phyloP scores from a whole-genome alignment of 2,113 vertebrate genomes.

The Gnathonemus echidnorhynchus region DNA sequence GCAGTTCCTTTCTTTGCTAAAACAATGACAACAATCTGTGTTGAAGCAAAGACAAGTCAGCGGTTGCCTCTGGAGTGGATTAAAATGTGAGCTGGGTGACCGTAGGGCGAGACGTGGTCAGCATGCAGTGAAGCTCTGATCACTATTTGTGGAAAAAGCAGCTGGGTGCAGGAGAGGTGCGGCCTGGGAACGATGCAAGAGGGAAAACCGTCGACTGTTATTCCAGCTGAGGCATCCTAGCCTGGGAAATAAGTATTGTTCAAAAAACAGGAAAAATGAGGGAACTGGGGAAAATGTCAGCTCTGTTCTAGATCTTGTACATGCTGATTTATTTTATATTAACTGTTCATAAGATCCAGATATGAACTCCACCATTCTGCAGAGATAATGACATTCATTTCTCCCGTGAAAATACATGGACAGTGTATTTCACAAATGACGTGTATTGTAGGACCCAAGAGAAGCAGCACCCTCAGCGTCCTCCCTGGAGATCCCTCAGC shows the following conservation, averaged over 20 bases:
- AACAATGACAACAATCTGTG: background rate
- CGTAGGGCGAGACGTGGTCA: constrained; percentile 9
- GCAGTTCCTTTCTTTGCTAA: background rate
- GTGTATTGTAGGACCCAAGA: background rate
- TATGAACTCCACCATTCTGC: background rate
- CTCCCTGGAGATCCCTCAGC: too few species aligned
- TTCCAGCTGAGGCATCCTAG: constrained; percentile 60
- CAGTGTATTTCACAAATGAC: background rate
- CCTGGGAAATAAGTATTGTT: constrained; percentile 58
- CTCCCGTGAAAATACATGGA: background rate
- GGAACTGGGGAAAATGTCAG: constrained; percentile 37
- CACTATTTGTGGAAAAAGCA: constrained; percentile 31
- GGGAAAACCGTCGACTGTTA: constrained; percentile 57
- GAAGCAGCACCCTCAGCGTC: background rate
- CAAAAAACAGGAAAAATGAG: constrained; percentile 34
- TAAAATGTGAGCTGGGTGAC: background rate
- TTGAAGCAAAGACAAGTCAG: background rate
- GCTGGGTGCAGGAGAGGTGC: constrained; percentile 33
- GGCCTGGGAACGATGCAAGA: constrained; percentile 50
- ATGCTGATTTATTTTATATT: background rate
- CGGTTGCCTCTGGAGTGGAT: background rate
- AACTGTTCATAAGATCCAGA: background rate
- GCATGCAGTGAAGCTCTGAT: constrained; percentile 13
- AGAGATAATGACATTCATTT: background rate
- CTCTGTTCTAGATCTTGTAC: background rate